These are phyloP conservation scores for Aphidoletes aphidimyza DNA, from an alignment of 2,888 invertebrate genomes.

Conservation along the genomic window DNA sequence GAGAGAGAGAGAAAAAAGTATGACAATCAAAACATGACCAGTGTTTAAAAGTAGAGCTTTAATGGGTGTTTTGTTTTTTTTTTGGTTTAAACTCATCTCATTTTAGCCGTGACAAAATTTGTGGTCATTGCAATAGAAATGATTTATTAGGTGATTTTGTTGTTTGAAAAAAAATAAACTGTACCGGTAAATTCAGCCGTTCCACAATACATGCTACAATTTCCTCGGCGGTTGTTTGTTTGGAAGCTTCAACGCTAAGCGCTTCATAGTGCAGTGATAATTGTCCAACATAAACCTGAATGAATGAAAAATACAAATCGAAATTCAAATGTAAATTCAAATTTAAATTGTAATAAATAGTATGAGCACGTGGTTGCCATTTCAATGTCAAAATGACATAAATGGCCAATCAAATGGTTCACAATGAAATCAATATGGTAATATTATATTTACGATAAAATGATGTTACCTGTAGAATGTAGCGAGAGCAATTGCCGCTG, in stretches of 20 bases:
- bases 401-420: not conserved
- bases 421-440: not conserved
- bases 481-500: conserved; percentile 30
- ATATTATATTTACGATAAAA: not conserved
- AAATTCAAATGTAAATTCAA: not conserved
- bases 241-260: conserved; percentile 89
- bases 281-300: conserved; percentile 88
- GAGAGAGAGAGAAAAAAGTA: not conserved
- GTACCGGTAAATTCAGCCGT: conserved; percentile 72
- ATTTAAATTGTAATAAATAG: not conserved
- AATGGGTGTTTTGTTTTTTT: not conserved
- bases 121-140: conserved; percentile 8
- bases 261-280: conserved; percentile 89
- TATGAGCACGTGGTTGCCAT: conserved; percentile 17
- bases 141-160: no score
- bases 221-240: conserved; percentile 91
- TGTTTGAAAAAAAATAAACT: not conserved
- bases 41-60: not conserved
- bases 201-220: conserved; percentile 90
- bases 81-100: not conserved
- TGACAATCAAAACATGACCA: conserved; percentile 34
- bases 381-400: conserved; percentile 13
- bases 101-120: not conserved
- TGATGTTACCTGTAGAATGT: conserved; percentile 4
- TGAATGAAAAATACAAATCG: conserved; percentile 40